phyloP scores from a whole-genome alignment of 2,888 invertebrate genomes.

The Corbicula japonica region DNA sequence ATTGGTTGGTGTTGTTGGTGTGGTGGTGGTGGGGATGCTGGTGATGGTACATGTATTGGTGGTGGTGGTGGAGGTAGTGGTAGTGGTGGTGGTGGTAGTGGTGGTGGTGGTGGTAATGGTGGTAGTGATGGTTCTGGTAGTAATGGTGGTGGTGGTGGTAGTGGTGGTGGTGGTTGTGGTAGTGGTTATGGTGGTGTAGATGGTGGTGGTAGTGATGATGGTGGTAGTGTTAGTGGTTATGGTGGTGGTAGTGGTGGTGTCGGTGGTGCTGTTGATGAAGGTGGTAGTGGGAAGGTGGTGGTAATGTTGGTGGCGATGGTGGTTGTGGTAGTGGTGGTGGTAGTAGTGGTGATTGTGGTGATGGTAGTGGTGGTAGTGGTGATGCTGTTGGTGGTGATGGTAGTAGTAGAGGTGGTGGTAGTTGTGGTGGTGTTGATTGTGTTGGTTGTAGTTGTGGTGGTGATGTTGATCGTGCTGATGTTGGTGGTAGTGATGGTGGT shows the following conservation, averaged over 20 bases:
- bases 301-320: background rate
- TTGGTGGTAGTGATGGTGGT: too few relatives aligned
- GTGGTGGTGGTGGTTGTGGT: background rate
- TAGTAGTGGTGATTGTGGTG: background rate
- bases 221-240: too few relatives aligned
- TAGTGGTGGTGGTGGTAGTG: background rate
- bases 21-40: too few relatives aligned
- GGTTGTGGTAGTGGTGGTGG: conserved; percentile 1
- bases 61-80: background rate
- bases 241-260: too few relatives aligned
- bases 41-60: background rate
- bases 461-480: too few relatives aligned
- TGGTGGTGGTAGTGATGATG: background rate
- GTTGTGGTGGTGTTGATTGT: too few relatives aligned
- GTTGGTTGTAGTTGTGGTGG: too few relatives aligned
- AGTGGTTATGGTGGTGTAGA: background rate
- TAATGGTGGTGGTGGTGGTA: background rate
- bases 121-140: background rate
- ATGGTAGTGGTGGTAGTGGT: background rate
- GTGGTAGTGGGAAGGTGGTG: background rate
- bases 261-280: background rate
- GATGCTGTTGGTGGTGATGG: background rate
- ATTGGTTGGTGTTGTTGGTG: too few relatives aligned
- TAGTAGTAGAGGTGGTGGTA: background rate
- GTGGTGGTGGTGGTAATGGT: conserved; percentile 1